Evolutionary conservation across 2,113 vertebrate genomes (phyloP), one percentile per base, ranked within the genome.

Genomic region (Colaptes auratus): DNA sequence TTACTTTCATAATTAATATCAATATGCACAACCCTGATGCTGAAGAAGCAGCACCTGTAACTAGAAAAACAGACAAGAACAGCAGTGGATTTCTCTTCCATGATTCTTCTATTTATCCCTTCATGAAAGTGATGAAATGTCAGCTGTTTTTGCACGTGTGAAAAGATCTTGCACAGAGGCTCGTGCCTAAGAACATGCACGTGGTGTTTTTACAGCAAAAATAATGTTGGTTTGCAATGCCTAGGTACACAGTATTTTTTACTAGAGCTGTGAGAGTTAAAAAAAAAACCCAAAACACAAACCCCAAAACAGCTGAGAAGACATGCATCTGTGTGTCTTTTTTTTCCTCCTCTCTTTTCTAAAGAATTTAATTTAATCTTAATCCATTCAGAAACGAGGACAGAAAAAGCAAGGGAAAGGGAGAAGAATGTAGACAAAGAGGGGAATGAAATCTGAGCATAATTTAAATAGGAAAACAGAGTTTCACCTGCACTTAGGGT

Each of bases 151-250:
- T 86, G 65, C 91, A 97, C 2, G 53, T 97, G 95, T 90, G 92
- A 97, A 88, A 89, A 90, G 91, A 97, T 84, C 91, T 95, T 97
- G 89, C 77, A 92, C 95, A 97, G 95, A 96, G 73, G 80, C 85
- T 93, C 71, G 50, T 33, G 74, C 86, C 88, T 95, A 91, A 96
- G 95, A 95, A 90, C 25, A 16, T 8, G 70, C 89, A 95, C 2
- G 0, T 91, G 90, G 69, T 97, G 82, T 97, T 97, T 98, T 97
- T 94, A 95, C 79, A 97, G 82, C 78, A 98, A 96, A 98, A 98
- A 95, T 97, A 97, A 95, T 50, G 81, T 97, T 97, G 89, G 63
- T 96, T 97, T 97, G 84, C 82, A 96, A 66, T 89, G 78, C 83
- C 89, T 94, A 92, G 21, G 8, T 89, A 90, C 44, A 65, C 35